phyloP scores from a whole-genome alignment of 2,113 vertebrate genomes.

The Benitochromis conjunctus region DNA sequence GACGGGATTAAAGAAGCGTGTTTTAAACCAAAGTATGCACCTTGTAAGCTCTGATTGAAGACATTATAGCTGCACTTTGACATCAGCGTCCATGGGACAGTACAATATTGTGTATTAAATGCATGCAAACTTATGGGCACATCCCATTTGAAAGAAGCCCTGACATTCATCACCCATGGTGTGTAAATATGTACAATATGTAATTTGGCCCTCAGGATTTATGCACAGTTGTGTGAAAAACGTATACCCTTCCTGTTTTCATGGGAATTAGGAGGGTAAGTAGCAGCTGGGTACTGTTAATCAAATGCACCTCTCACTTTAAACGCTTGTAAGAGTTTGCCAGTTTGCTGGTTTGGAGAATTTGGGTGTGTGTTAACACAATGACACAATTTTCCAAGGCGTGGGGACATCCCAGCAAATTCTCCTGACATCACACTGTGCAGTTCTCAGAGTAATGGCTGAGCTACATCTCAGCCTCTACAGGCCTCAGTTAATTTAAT shows the following conservation, averaged over 20 bases:
- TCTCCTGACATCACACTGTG: background rate
- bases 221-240: background rate
- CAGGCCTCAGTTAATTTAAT: background rate
- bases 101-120: background rate
- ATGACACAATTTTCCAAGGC: too few species aligned
- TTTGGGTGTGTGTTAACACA: background rate
- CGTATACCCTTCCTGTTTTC: background rate
- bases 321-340: background rate
- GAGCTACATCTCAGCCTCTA: background rate
- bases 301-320: background rate
- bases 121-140: background rate
- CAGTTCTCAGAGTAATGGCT: background rate
- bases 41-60: background rate
- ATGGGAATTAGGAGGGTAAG: background rate
- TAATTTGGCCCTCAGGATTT: background rate
- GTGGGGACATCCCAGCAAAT: fast-evolving
- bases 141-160: background rate
- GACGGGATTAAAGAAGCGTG: background rate
- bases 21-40: background rate
- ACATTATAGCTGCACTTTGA: background rate
- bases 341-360: background rate
- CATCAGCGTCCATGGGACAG: background rate
- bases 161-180: background rate
- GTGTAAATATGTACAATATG: background rate
- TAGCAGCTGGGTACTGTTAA: background rate